Evolutionary conservation across 2,888 invertebrate genomes (phyloP).

Genomic region (Sinohyriopsis cumingii): DNA sequence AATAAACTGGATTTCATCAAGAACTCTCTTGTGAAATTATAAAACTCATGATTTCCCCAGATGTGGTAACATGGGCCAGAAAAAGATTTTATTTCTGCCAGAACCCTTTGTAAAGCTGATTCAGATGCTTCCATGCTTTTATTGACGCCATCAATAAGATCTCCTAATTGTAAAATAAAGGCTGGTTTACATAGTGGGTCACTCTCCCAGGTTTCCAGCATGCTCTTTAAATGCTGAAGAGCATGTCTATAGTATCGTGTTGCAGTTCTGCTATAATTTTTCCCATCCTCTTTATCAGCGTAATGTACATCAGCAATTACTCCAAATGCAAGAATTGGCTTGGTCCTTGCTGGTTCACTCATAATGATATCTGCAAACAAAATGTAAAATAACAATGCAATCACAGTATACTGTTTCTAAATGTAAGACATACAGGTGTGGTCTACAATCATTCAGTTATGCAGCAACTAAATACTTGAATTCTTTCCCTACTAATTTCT

Average conservation of each 20-base stretch:
- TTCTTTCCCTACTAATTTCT: no score
- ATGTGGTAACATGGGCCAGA: conserved; percentile 57
- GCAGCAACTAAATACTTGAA: no score
- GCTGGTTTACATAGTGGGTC: conserved; percentile 33
- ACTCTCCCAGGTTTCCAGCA: conserved; percentile 62
- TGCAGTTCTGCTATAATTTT: conserved; percentile 61
- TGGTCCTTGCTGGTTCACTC: background rate
- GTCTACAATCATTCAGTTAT: no score
- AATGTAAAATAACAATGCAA: no score
- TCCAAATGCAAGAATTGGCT: conserved; percentile 60
- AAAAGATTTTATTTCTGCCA: conserved; percentile 53
- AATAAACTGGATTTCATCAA: conserved; percentile 50
- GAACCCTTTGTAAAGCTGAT: conserved; percentile 52
- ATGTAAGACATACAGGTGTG: no score
- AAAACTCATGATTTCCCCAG: conserved; percentile 72
- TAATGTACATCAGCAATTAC: conserved; percentile 72
- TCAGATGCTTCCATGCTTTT: conserved; percentile 44
- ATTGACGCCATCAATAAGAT: conserved; percentile 70
- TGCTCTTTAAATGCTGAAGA: conserved; percentile 59
- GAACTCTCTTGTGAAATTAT: conserved; percentile 66
- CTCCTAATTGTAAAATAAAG: conserved; percentile 72
- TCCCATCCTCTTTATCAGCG: conserved; percentile 69
- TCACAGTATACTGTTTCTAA: conserved; percentile 16
- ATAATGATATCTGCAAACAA: background rate
- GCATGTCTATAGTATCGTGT: conserved; percentile 68